Evolutionary conservation across 2,797 vertebrate species (phyloP).

Genomic region (Bucorvus abyssinicus): DNA sequence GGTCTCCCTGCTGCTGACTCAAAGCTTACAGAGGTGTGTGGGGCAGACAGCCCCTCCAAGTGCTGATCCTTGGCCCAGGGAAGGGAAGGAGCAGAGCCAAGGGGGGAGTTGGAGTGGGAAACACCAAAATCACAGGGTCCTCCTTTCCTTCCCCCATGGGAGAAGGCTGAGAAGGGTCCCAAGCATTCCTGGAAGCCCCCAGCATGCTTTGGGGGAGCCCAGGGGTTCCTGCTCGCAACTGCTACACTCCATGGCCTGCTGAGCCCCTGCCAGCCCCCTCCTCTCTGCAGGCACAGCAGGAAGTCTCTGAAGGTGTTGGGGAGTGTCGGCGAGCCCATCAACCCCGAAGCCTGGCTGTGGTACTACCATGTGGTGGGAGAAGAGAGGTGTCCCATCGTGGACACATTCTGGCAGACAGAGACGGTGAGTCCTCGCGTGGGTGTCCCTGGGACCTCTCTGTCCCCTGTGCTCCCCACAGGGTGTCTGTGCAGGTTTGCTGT

Average conservation of each 20-base stretch:
- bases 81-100: not conserved
- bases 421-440: constrained; percentile 78
- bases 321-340: constrained; percentile 95
- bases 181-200: not conserved
- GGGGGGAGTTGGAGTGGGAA: not conserved
- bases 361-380: constrained; percentile 92
- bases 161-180: not conserved
- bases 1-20: not conserved
- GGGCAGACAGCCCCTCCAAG: accelerated
- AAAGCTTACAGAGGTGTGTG: not conserved
- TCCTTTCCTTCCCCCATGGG: not conserved
- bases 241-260: not conserved
- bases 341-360: constrained; percentile 98
- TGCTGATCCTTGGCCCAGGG: not conserved
- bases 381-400: constrained; percentile 89
- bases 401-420: constrained; percentile 99
- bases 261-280: not conserved
- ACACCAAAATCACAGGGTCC: not conserved
- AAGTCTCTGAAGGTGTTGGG: constrained; percentile 91
- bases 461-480: not conserved
- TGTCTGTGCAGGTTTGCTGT: not conserved
- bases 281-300: constrained; percentile 83
- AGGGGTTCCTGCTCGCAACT: not conserved
- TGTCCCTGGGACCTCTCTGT: not conserved
- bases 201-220: not conserved